Base-by-base conservation (phyloP, 2,888 invertebrate species). In the Rhagonycha lutea region DNA sequence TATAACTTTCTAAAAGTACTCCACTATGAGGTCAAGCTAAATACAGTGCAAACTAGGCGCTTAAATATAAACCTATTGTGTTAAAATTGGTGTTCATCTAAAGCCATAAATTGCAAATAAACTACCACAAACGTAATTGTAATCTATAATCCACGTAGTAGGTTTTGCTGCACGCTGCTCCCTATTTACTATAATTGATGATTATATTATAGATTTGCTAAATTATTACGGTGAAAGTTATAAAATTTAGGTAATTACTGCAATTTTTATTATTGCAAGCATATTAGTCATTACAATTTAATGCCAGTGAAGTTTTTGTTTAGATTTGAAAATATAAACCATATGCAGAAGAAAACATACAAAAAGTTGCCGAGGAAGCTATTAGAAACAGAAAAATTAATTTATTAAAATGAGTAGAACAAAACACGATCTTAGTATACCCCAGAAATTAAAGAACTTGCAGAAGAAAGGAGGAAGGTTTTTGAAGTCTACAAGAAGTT, bases 1-100 rank as follows among this genome's bases (percentile, higher is more conserved):
- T 68, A 28, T 61, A 72, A 72, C 72, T 72, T 72, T 72, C 72
- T 72, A 72, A 72, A 67, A 68, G 23, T 72, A 68, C 28, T 72
- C 60, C 72, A 61, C 72, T 61, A 29, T 29, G 72, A 72, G 72
- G 72, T 72, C 68, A 72, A 68, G 61, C 72, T 61, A 68, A 61
- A 24, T 67, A 60, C 18, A 47, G 67, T 72, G 67, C 67, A 61
- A 24, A 61, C 29, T 24, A 28, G 68, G 72, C 60, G 26, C 26
- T 68, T 61, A 61, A 72, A 68, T 68, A 68, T 60, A 24, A 47
- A 68, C 11, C 68, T 60, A 72, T 72, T 72, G 72, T 72, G 61
- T 61, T 72, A 68, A 72, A 72, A 67, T 72, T 67, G 61, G 72
- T 68, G 61, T 60, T 67, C 71, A 65, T 71, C 71, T 63, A 65